Base-by-base conservation (phyloP, 2,888 invertebrate species). In the Cylloceria caligata region DNA sequence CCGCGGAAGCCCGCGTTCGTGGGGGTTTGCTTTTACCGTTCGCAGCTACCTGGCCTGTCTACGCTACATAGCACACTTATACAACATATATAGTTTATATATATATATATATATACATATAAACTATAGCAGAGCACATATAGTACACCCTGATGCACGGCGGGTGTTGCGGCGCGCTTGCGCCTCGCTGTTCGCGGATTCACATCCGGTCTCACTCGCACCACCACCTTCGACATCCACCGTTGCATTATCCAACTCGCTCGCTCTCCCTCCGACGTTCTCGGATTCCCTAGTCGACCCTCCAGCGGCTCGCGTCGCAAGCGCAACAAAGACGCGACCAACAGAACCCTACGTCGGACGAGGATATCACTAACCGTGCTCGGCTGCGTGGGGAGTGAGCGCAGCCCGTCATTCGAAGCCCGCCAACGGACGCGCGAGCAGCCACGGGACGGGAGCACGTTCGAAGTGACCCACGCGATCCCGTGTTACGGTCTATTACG, bases 381-480 rank as follows among this genome's bases (percentile, higher is more conserved):
- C 83, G 79, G 84, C 73, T 86, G 88, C 85, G 89, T 88, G 89
- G 90, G 89, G 89, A 90, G 88, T 86, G 87, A 89, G 87, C 88
- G 87, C 78, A 87, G 88, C 87, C 87, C 89, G 89, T 90, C 92
- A 92, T 92, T 92, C 92, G 91, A 92, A 92, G 92, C 92, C 92
- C 92, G 92, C 92, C 91, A 92, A 92, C 92, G 91, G 92, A 90
- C 90, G 92, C 90, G 91, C 91, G 91, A 91, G 90, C 91, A 92
- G 87, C 91, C 88, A 89, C 89, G 89, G 88, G 85, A 89, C 88
- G 86, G 89, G 90, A 89, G 86, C 86, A 86, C 89, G 88, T 87
- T 89, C 86, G 80, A 87, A 64, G 76, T 80, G 78, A 84, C 49
- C 79, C 73, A 80, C 83, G 85, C 74, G 84, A 81, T 75, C 73